phyloP scores from a whole-genome alignment of 2,888 invertebrate species.

The Sepioteuthis lessoniana region DNA sequence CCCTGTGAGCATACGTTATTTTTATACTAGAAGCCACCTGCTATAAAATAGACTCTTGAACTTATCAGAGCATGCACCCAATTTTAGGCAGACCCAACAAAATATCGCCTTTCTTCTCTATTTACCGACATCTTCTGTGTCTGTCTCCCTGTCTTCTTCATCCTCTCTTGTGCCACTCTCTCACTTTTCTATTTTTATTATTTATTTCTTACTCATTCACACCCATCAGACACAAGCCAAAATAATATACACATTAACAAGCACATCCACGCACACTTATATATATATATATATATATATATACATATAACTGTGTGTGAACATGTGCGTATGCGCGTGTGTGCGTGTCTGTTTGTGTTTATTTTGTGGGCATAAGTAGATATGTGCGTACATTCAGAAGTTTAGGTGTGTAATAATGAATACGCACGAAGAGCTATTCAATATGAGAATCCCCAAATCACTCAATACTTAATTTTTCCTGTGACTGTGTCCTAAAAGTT shows the following conservation, averaged over 20 bases:
- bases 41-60: conserved; percentile 23
- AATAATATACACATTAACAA: neutral
- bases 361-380: neutral
- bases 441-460: neutral
- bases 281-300: no score
- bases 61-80: conserved; percentile 33
- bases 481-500: neutral
- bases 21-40: conserved; percentile 9
- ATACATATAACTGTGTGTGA: neutral
- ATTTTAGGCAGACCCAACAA: conserved; percentile 3
- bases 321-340: neutral
- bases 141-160: neutral
- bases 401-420: neutral
- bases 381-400: neutral
- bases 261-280: no score
- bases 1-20: neutral
- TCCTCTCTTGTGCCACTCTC: neutral
- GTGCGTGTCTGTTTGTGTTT: neutral
- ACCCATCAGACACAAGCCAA: neutral
- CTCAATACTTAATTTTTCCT: neutral
- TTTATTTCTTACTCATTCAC: no score
- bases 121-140: neutral
- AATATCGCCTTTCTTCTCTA: neutral
- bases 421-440: no score
- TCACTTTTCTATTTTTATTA: neutral